phyloP scores from a whole-genome alignment of 2,797 vertebrate genomes.

The Falco concolor region DNA sequence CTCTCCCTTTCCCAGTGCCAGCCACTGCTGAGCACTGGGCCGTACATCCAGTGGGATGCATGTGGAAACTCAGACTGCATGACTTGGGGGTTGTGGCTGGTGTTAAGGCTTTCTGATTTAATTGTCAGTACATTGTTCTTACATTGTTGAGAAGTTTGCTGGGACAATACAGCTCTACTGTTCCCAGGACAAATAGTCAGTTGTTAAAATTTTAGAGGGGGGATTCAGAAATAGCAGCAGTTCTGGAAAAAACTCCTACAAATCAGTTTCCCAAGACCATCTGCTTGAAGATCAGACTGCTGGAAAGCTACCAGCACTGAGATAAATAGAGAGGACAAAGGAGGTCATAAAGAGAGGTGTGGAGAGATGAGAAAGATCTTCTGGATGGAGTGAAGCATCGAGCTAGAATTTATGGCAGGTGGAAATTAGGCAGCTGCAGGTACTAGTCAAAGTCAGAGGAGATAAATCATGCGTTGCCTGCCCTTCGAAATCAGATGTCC shows the following conservation, averaged over 20 bases:
- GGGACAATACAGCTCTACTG: not conserved
- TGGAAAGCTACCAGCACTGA: conserved; percentile 34
- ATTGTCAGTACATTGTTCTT: not conserved
- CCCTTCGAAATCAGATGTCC: not conserved
- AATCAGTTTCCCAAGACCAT: not conserved
- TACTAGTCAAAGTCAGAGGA: not conserved
- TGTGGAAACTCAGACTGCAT: not conserved
- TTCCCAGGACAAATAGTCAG: not conserved
- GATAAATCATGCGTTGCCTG: not conserved
- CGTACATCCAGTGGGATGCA: not conserved
- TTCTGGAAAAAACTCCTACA: not conserved
- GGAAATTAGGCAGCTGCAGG: not conserved
- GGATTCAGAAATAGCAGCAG: conserved; percentile 6
- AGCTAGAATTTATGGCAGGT: conserved; percentile 9
- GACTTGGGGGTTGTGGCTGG: not conserved
- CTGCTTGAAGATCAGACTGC: conserved; percentile 32
- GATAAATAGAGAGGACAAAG: not conserved
- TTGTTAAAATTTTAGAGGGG: not conserved
- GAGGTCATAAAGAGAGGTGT: not conserved
- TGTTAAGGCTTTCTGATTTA: not conserved
- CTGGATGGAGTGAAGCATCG: not conserved
- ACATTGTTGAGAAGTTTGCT: not conserved
- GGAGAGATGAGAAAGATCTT: not conserved
- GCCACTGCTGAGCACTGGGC: not conserved
- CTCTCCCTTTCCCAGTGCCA: not conserved